These are phyloP conservation scores for Apogon hyalosoma DNA, from an alignment of 2,797 vertebrate genomes.

Conservation along the genomic window DNA sequence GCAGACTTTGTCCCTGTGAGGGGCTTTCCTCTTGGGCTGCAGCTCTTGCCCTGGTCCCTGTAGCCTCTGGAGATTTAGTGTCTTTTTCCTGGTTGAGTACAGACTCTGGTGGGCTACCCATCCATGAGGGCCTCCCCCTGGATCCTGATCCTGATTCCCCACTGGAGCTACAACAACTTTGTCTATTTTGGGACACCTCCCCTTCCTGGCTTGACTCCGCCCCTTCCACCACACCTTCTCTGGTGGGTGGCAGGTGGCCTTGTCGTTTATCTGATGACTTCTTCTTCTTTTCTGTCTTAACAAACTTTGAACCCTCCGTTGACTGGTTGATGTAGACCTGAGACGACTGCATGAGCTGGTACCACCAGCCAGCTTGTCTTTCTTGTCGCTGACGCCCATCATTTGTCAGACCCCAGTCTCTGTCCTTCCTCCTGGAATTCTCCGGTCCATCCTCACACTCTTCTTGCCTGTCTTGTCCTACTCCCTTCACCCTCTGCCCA, in stretches of 20 bases:
- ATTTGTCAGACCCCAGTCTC: slow-evolving; percentile 37
- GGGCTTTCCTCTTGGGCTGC: slow-evolving; percentile 55
- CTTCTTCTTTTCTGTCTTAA: slow-evolving; percentile 87
- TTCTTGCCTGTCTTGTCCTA: slow-evolving; percentile 67
- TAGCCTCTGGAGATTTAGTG: slow-evolving; percentile 15
- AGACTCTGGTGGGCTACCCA: slow-evolving; percentile 95
- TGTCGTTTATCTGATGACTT: slow-evolving; percentile 80
- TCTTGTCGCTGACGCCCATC: slow-evolving; percentile 81
- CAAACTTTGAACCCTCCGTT: slow-evolving; percentile 86
- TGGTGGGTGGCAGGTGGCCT: slow-evolving; percentile 82
- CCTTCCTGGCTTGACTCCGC: slow-evolving; percentile 88
- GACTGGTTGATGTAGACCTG: slow-evolving; percentile 97
- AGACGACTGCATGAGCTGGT: slow-evolving; percentile 98
- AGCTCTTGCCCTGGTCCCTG: slow-evolving; percentile 12
- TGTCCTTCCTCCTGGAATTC: slow-evolving; percentile 51
- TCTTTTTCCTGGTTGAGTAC: slow-evolving; percentile 88
- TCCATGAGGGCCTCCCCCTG: slow-evolving; percentile 89
- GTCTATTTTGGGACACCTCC: slow-evolving; percentile 62
- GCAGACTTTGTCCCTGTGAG: slow-evolving; percentile 77
- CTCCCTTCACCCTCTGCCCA: slow-evolving; percentile 70
- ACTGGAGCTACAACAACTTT: slow-evolving; percentile 60
- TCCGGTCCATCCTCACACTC: slow-evolving; percentile 39
- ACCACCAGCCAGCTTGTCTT: slow-evolving; percentile 96
- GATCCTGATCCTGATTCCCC: slow-evolving; percentile 40
- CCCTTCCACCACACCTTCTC: slow-evolving; percentile 95